Conservation (phyloP, 2,113 vertebrate genomes). For the Dissostichus mawsoni region DNA sequence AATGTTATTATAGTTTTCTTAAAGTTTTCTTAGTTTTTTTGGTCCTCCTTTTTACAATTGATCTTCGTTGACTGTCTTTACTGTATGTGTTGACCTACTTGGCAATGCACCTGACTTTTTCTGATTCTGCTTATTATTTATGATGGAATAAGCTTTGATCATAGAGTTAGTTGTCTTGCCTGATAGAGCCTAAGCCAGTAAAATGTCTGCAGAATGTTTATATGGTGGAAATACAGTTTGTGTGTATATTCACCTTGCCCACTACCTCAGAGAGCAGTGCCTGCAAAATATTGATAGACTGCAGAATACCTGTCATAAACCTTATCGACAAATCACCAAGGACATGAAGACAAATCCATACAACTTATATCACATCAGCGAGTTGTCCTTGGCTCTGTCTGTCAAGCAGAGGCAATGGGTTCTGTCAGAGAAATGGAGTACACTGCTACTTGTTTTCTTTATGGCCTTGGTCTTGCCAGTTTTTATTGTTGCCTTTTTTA, state of each 20-base stretch:
- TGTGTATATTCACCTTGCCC: neutral
- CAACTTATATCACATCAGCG: conserved; percentile 43
- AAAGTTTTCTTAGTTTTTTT: too few relatives aligned
- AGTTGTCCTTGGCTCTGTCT: conserved; percentile 28
- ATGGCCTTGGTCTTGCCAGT: neutral
- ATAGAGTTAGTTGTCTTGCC: neutral
- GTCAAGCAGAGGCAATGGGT: conserved; percentile 1
- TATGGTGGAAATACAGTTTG: neutral
- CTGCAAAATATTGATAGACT: conserved; percentile 22
- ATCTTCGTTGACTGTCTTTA: too few relatives aligned
- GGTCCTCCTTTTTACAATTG: too few relatives aligned
- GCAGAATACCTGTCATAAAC: conserved; percentile 13
- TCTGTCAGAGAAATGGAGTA: conserved; percentile 23
- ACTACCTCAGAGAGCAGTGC: neutral
- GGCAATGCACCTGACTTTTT: too few relatives aligned
- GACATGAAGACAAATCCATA: conserved; percentile 25
- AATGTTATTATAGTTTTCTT: too few relatives aligned
- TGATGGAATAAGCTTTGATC: neutral
- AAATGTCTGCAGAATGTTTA: neutral
- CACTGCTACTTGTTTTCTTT: neutral
- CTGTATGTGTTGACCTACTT: too few relatives aligned
- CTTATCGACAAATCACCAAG: conserved; percentile 35
- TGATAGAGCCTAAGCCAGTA: neutral
- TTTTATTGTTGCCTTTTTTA: conserved; percentile 12
- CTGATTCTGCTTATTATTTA: too few relatives aligned